These are phyloP conservation scores for Megalonaias nervosa DNA, from an alignment of 1,140 invertebrate species.

Conservation along the genomic window DNA sequence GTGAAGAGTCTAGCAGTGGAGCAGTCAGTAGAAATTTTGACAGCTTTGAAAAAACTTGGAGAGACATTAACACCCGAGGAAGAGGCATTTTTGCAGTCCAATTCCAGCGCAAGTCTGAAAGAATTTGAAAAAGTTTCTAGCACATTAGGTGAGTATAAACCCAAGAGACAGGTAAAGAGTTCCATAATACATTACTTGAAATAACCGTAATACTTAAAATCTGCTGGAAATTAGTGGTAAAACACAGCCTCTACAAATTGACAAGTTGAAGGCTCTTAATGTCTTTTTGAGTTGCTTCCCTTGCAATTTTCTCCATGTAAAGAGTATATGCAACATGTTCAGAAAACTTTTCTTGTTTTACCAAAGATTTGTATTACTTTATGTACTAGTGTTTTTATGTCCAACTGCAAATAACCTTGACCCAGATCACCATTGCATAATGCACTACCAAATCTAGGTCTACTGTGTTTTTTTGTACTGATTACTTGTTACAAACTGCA, in stretches of 20 bases:
- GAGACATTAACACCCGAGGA: constrained; percentile 78
- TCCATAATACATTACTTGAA: not conserved
- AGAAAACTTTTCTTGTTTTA: no score
- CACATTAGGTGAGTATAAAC: constrained; percentile 66
- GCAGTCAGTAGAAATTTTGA: constrained; percentile 78
- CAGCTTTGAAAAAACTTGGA: constrained; percentile 80
- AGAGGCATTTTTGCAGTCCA: constrained; percentile 76
- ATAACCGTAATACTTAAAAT: not conserved
- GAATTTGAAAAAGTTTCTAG: constrained; percentile 76
- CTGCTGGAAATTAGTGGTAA: not conserved
- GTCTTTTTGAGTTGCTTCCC: not conserved
- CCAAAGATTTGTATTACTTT: no score
- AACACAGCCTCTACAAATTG: not conserved
- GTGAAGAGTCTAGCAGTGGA: constrained; percentile 62
- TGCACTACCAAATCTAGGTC: no score
- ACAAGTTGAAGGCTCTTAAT: not conserved
- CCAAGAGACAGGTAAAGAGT: not conserved
- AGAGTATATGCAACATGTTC: no score
- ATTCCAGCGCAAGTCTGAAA: constrained; percentile 72
- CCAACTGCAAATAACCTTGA: no score
- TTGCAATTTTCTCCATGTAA: not conserved
- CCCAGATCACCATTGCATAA: no score
- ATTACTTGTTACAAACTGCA: no score
- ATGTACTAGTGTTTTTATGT: no score
- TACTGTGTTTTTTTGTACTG: no score